Percentiles rank a stretch among this genome's conserved stretches.
phyloP scores from a whole-genome alignment of 2,113 vertebrate genomes.

The Corydoras maculifer region DNA sequence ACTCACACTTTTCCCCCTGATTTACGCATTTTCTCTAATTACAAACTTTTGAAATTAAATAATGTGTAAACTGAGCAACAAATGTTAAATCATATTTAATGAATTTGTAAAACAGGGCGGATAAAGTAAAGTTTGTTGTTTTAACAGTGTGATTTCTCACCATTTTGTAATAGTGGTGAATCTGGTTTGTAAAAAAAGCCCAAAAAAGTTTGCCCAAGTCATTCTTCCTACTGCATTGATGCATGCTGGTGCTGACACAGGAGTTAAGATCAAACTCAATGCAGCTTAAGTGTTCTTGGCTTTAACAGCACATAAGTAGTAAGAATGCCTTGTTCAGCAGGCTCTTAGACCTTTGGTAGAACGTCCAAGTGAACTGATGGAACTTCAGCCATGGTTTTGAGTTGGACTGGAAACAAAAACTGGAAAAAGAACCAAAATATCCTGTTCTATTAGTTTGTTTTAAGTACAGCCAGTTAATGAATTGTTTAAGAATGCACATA shows the following conservation, averaged over 20 bases:
- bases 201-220: background rate
- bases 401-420: too few relatives aligned
- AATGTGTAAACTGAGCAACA: slow-evolving; percentile 12
- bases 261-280: slow-evolving; percentile 4
- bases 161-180: background rate
- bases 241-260: slow-evolving; percentile 1
- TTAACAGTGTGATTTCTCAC: background rate
- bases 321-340: slow-evolving; percentile 16
- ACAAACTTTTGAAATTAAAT: background rate
- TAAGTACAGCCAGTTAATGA: too few relatives aligned
- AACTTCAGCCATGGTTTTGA: background rate
- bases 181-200: background rate
- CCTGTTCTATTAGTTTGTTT: too few relatives aligned
- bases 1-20: background rate
- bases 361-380: slow-evolving; percentile 17
- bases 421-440: too few relatives aligned
- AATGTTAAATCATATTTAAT: background rate
- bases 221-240: background rate
- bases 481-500: too few relatives aligned
- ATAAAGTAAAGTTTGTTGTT: slow-evolving; percentile 9
- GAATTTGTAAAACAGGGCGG: too few relatives aligned
- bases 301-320: background rate
- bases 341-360: slow-evolving; percentile 8
- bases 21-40: background rate
- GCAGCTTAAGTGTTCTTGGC: slow-evolving; percentile 23